A percentile compares a stretch with the other conserved stretches of the same genome.
These are phyloP conservation scores for Nannobrachium achirus DNA, from an alignment of 2,113 vertebrate genomes.

Conservation along the genomic window DNA sequence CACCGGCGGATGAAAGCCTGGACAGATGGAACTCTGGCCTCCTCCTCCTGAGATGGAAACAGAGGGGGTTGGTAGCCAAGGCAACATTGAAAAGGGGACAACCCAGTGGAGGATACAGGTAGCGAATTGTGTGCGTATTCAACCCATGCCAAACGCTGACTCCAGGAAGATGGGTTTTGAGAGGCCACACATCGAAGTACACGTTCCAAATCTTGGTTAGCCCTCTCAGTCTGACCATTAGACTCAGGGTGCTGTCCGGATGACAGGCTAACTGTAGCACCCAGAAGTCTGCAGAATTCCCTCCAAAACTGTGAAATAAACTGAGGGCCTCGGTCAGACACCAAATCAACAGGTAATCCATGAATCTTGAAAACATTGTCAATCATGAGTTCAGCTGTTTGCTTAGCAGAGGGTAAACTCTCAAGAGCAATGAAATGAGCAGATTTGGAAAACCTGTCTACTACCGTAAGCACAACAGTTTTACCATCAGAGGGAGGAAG, in stretches of 20 bases:
- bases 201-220: background rate
- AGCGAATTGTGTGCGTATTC: background rate
- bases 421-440: background rate
- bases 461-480: no score
- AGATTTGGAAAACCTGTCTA: no score
- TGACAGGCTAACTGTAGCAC: background rate
- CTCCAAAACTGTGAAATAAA: background rate
- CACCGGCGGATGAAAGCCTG: background rate
- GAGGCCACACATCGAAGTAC: conserved; percentile 3
- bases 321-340: background rate
- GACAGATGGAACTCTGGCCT: background rate
- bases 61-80: background rate
- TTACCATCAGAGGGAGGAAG: no score
- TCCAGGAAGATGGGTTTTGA: background rate
- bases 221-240: conserved; percentile 5
- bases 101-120: background rate
- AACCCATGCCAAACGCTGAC: background rate
- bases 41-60: background rate
- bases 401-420: background rate
- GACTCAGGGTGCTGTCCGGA: background rate
- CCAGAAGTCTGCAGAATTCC: background rate
- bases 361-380: background rate
- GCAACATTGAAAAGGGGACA: background rate
- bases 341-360: background rate
- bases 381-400: background rate